These are phyloP conservation scores for Chamaea fasciata DNA, from an alignment of 2,113 vertebrate species.

Conservation along the genomic window DNA sequence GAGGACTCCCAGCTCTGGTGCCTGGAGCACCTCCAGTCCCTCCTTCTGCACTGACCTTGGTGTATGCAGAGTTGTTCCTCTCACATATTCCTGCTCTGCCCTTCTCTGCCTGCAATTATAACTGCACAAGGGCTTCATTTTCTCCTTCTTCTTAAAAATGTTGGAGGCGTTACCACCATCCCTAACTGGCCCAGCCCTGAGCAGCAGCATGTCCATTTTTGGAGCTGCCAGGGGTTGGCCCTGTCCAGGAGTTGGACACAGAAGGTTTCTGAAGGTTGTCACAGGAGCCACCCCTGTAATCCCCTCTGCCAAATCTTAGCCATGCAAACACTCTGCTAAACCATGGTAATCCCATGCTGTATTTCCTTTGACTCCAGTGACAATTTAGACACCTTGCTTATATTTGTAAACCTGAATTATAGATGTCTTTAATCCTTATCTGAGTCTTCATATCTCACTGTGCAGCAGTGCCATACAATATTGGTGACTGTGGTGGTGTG, in stretches of 20 bases:
- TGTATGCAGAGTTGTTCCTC: neutral
- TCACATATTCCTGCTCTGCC: neutral
- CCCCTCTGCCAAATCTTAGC: neutral
- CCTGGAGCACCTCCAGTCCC: neutral
- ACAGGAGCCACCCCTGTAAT: neutral
- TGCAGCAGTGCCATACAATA: fast-evolving
- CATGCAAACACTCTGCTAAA: neutral
- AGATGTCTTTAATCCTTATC: neutral
- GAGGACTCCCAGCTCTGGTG: neutral
- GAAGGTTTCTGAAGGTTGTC: neutral
- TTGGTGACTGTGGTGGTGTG: neutral
- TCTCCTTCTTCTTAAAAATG: neutral
- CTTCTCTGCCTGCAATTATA: neutral
- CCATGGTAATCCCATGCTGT: neutral
- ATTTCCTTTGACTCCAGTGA: neutral
- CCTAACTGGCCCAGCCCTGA: neutral
- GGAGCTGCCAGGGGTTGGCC: neutral
- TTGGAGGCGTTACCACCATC: fast-evolving
- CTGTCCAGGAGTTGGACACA: neutral
- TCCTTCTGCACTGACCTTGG: neutral
- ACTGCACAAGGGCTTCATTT: neutral
- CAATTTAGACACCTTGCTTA: neutral
- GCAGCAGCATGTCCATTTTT: fast-evolving
- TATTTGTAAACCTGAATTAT: neutral
- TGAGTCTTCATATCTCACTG: neutral